These are phyloP conservation scores for Cecidostiba fungosa DNA, from an alignment of 2,888 invertebrate species.

Conservation along the genomic window DNA sequence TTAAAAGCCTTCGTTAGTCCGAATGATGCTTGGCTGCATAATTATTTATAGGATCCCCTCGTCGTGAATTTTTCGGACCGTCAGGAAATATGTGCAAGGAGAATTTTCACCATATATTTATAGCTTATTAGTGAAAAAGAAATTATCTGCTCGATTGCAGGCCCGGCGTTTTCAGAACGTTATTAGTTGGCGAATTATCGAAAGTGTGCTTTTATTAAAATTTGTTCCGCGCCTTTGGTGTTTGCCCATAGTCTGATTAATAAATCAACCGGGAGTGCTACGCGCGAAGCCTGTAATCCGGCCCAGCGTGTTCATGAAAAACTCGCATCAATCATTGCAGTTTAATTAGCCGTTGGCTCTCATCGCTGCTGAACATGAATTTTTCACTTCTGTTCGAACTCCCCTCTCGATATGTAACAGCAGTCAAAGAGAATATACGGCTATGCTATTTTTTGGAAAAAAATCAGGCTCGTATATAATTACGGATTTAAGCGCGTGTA, in stretches of 20 bases:
- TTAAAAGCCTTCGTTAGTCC: too few species aligned
- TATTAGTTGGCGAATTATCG: too few species aligned
- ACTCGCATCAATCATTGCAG: neutral
- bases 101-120: too few species aligned
- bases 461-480: conserved; percentile 4
- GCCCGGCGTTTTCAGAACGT: too few species aligned
- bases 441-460: neutral
- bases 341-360: conserved; percentile 4
- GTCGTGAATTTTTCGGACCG: too few species aligned
- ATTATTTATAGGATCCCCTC: too few species aligned
- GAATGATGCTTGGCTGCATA: too few species aligned
- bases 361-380: neutral
- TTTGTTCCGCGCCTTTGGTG: neutral
- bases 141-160: too few species aligned
- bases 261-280: neutral
- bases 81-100: too few species aligned
- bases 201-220: neutral
- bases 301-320: neutral
- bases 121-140: too few species aligned
- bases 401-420: neutral
- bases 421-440: neutral
- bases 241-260: neutral
- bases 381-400: neutral
- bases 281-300: neutral
- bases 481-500: neutral